These are phyloP conservation scores for Chelmon rostratus DNA, from an alignment of 2,797 vertebrate species.

Conservation along the genomic window DNA sequence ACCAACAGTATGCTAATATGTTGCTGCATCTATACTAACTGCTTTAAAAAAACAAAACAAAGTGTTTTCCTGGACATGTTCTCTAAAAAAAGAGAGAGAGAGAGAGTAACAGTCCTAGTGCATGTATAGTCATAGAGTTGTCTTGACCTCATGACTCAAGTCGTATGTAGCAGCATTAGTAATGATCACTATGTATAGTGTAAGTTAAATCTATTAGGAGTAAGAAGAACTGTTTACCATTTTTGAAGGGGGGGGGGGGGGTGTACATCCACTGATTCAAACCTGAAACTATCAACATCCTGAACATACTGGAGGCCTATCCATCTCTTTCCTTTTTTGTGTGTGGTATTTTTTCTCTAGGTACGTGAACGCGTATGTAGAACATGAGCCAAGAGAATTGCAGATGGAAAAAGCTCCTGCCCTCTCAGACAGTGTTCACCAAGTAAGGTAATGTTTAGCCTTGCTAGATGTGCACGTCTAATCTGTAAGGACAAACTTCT, in stretches of 20 bases:
- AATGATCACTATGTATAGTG: neutral
- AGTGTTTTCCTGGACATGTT: neutral
- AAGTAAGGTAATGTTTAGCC: slow-evolving; percentile 85
- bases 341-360: slow-evolving; percentile 39
- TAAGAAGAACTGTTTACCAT: neutral
- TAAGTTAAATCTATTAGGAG: neutral
- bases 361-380: slow-evolving; percentile 57
- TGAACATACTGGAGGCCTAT: slow-evolving; percentile 28
- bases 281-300: slow-evolving; percentile 30
- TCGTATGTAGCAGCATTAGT: neutral
- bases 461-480: slow-evolving; percentile 54
- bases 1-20: neutral
- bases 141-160: neutral
- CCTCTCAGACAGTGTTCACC: slow-evolving; percentile 68
- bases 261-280: slow-evolving; percentile 23
- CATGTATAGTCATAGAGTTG: neutral
- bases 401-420: slow-evolving; percentile 43
- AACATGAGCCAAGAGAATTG: slow-evolving; percentile 66
- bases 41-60: neutral
- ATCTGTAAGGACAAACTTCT: slow-evolving; percentile 56
- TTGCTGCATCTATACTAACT: neutral
- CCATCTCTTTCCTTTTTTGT: slow-evolving; percentile 33
- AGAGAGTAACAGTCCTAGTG: neutral
- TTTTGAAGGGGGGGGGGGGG: too few species aligned
- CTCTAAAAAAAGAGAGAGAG: neutral